Evolutionary conservation across 2,113 vertebrate genomes (phyloP).

Genomic region (Hyperoodon ampullatus): DNA sequence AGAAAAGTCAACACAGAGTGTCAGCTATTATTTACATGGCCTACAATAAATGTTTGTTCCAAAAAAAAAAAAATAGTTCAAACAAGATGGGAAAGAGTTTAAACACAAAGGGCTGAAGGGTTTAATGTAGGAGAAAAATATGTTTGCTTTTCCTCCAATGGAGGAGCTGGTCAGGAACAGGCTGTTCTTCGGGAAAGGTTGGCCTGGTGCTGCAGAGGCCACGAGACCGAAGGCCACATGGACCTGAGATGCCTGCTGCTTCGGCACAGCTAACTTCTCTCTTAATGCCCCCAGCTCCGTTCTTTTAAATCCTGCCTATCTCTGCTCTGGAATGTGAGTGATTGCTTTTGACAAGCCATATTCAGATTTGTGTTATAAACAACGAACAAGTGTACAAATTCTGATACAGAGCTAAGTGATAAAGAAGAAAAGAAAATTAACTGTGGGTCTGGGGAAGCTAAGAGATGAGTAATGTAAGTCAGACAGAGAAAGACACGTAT

Average conservation of each 20-base stretch:
- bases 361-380: background rate
- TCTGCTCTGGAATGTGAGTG: background rate
- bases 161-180: constrained; percentile 39
- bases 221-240: background rate
- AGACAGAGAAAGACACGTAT: no score
- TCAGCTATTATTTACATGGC: constrained; percentile 75
- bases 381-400: background rate
- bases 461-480: no score
- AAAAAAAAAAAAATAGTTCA: constrained; percentile 29
- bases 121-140: constrained; percentile 49
- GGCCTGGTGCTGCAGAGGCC: background rate
- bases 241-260: background rate
- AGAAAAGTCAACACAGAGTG: constrained; percentile 74
- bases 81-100: constrained; percentile 74
- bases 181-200: constrained; percentile 39
- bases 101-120: constrained; percentile 67
- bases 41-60: constrained; percentile 65
- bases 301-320: background rate
- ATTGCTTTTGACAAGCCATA: background rate
- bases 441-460: background rate
- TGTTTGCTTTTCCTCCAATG: constrained; percentile 45
- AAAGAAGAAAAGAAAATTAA: background rate
- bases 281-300: background rate
- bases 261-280: background rate
- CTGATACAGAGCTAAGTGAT: background rate